These are phyloP conservation scores for Lasioglossum leucozonium DNA, from an alignment of 2,888 invertebrate species.

Conservation along the genomic window DNA sequence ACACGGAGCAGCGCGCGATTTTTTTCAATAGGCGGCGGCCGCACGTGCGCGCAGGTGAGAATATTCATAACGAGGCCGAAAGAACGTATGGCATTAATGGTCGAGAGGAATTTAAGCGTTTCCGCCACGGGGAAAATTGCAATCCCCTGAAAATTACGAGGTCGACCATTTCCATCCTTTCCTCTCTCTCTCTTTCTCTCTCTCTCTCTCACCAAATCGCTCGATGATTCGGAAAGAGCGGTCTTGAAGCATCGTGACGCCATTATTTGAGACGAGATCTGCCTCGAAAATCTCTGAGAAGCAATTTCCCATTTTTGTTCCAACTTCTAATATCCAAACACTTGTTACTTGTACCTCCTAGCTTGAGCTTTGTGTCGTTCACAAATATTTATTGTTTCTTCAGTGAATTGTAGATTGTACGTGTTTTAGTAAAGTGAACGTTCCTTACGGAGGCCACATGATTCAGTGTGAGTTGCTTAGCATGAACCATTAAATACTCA, in stretches of 20 bases:
- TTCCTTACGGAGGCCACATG: no score
- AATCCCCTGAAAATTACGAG: slow-evolving; percentile 52
- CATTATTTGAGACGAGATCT: neutral
- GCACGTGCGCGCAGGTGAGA: slow-evolving; percentile 61
- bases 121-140: slow-evolving; percentile 64
- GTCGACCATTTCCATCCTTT: neutral
- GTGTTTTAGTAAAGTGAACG: no score
- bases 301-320: neutral
- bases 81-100: slow-evolving; percentile 55
- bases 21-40: slow-evolving; percentile 21
- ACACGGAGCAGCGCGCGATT: neutral
- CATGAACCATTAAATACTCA: no score
- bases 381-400: neutral
- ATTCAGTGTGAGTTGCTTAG: no score
- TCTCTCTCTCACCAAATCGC: neutral
- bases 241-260: neutral
- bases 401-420: neutral
- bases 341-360: neutral
- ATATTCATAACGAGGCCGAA: slow-evolving; percentile 65
- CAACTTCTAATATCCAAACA: neutral
- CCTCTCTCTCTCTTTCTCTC: no score
- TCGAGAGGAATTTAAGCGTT: slow-evolving; percentile 73
- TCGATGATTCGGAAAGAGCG: neutral
- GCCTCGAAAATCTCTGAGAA: neutral
- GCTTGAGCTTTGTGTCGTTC: neutral